Conservation (phyloP, 2,797 vertebrate species). For the Pseudochromis fuscus region DNA sequence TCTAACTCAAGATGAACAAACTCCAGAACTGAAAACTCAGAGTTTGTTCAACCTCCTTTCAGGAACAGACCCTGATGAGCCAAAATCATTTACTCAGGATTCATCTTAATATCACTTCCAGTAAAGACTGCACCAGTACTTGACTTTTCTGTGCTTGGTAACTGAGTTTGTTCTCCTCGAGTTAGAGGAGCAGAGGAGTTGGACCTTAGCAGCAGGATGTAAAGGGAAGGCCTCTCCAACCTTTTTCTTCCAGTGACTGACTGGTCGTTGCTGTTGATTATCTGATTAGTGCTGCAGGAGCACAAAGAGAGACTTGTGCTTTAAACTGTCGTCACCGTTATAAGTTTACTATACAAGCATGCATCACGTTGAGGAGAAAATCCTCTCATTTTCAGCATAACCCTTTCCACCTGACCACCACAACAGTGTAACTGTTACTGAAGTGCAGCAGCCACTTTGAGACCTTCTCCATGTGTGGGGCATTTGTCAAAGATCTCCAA, state of each 20-base stretch:
- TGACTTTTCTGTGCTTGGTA: not conserved
- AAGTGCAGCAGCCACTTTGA: too few species aligned
- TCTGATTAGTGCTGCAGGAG: conserved; percentile 45
- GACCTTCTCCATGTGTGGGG: too few species aligned
- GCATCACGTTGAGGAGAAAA: conserved; percentile 10
- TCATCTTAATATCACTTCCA: too few species aligned
- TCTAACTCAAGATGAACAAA: too few species aligned
- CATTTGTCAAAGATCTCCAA: too few species aligned
- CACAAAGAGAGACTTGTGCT: conserved; percentile 49
- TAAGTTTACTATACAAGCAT: conserved; percentile 33
- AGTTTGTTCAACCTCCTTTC: too few species aligned
- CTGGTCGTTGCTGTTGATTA: conserved; percentile 51
- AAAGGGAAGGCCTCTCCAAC: conserved; percentile 4
- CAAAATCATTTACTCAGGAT: too few species aligned
- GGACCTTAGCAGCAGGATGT: not conserved
- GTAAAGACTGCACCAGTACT: not conserved
- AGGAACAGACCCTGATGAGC: too few species aligned
- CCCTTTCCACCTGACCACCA: not conserved
- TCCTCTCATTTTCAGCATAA: not conserved
- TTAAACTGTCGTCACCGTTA: conserved; percentile 18
- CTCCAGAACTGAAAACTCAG: too few species aligned
- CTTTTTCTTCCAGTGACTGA: conserved; percentile 22
- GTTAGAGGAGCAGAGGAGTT: not conserved
- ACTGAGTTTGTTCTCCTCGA: not conserved
- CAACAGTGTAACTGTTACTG: too few species aligned